Conservation (phyloP, 2,113 vertebrate species). For the Peromyscus polionotus region DNA sequence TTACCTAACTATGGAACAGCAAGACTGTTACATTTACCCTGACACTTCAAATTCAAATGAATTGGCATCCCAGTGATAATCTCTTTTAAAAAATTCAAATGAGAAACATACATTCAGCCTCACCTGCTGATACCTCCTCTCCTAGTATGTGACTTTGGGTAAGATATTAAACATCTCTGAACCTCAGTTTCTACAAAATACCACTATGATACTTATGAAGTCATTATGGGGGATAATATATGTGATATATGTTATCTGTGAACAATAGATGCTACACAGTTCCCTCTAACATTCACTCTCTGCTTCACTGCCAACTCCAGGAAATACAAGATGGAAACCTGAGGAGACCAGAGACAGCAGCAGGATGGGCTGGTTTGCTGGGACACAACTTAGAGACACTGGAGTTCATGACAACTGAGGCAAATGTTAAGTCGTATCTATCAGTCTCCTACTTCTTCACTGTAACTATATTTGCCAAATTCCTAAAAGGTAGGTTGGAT, state of each 20-base stretch:
- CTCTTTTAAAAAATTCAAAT: too few relatives aligned
- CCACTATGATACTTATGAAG: background rate
- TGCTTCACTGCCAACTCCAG: background rate
- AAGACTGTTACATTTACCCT: background rate
- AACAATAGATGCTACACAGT: background rate
- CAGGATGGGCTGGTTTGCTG: too few relatives aligned
- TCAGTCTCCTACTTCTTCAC: too few relatives aligned
- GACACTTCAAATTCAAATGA: conserved; percentile 47
- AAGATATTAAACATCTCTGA: too few relatives aligned
- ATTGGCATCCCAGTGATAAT: background rate
- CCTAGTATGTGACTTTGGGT: too few relatives aligned
- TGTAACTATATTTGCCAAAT: too few relatives aligned
- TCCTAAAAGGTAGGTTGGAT: too few relatives aligned
- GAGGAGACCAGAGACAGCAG: too few relatives aligned
- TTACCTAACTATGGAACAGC: background rate
- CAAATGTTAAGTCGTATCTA: too few relatives aligned
- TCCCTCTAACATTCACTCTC: background rate
- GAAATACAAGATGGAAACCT: background rate
- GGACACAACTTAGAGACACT: too few relatives aligned
- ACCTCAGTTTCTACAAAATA: too few relatives aligned
- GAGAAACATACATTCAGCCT: background rate
- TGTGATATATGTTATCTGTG: background rate
- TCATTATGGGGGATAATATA: background rate
- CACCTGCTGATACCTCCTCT: background rate
- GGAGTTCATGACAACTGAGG: too few relatives aligned